Evolutionary conservation across 2,888 invertebrate species (phyloP).

Genomic region (Diarsia rubi): DNA sequence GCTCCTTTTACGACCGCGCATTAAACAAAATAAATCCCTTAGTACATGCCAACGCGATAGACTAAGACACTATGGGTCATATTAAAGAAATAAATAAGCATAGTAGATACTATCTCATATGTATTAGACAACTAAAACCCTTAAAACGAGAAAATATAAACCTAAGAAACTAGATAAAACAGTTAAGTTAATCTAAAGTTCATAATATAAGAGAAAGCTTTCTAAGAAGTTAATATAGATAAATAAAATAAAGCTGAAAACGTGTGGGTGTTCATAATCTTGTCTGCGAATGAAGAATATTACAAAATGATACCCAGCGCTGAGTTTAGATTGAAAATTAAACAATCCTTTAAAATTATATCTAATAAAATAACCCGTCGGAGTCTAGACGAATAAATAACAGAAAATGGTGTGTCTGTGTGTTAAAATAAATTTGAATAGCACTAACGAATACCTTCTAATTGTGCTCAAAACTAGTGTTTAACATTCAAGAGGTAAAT

Average conservation of each 20-base stretch:
- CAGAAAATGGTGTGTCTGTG: conserved; percentile 28
- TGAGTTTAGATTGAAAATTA: conserved; percentile 58
- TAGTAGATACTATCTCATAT: background rate
- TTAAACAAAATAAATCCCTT: background rate
- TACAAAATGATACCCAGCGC: conserved; percentile 37
- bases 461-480: conserved; percentile 9
- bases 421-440: conserved; percentile 26
- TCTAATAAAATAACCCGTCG: conserved; percentile 51
- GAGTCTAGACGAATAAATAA: conserved; percentile 61
- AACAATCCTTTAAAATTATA: conserved; percentile 54
- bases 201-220: conserved; percentile 42
- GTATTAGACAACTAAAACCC: background rate
- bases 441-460: conserved; percentile 12
- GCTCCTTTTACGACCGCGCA: background rate
- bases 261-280: conserved; percentile 53
- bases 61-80: background rate
- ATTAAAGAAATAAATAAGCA: conserved; percentile 10
- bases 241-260: conserved; percentile 49
- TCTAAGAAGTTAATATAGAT: conserved; percentile 47
- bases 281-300: conserved; percentile 48
- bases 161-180: conserved; percentile 27
- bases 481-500: conserved; percentile 3
- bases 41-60: background rate
- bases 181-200: conserved; percentile 30
- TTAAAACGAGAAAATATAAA: conserved; percentile 27